Evolutionary conservation across 2,888 invertebrate genomes (phyloP).

Genomic region (Amiota communis): DNA sequence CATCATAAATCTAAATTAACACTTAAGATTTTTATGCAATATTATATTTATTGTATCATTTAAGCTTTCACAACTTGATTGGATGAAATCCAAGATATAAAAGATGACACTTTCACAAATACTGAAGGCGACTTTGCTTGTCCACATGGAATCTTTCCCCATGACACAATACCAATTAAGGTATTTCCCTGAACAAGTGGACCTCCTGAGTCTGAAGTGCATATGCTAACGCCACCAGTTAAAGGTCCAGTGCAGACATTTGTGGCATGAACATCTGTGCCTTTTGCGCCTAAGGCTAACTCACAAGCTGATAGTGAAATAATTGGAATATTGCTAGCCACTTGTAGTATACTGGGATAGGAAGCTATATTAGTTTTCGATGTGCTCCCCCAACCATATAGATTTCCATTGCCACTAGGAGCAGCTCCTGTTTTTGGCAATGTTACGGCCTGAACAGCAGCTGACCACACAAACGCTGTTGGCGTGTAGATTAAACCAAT

Average conservation of each 20-base stretch:
- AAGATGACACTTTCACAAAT: conserved; percentile 73
- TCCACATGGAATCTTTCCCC: conserved; percentile 74
- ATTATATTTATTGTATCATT: too few relatives aligned
- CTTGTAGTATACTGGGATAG: conserved; percentile 61
- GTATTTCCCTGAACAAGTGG: conserved; percentile 62
- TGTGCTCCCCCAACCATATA: conserved; percentile 71
- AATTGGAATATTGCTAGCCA: conserved; percentile 62
- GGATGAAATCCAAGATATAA: conserved; percentile 69
- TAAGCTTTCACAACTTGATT: conserved; percentile 47
- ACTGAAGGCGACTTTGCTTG: conserved; percentile 72
- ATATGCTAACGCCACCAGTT: conserved; percentile 64
- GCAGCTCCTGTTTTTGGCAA: conserved; percentile 54
- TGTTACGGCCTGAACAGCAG: conserved; percentile 58
- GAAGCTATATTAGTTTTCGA: conserved; percentile 57
- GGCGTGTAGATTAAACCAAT: conserved; percentile 67
- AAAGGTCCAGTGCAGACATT: conserved; percentile 69
- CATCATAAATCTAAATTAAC: too few relatives aligned
- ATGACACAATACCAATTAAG: conserved; percentile 74
- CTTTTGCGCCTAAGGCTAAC: conserved; percentile 58
- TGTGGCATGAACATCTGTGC: conserved; percentile 59
- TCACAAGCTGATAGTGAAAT: conserved; percentile 57
- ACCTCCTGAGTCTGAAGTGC: conserved; percentile 70
- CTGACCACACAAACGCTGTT: conserved; percentile 61
- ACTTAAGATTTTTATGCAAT: too few relatives aligned
- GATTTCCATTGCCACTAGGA: conserved; percentile 59